These are phyloP conservation scores for Sesamia inferens DNA, from an alignment of 2,888 invertebrate species.

Conservation along the genomic window DNA sequence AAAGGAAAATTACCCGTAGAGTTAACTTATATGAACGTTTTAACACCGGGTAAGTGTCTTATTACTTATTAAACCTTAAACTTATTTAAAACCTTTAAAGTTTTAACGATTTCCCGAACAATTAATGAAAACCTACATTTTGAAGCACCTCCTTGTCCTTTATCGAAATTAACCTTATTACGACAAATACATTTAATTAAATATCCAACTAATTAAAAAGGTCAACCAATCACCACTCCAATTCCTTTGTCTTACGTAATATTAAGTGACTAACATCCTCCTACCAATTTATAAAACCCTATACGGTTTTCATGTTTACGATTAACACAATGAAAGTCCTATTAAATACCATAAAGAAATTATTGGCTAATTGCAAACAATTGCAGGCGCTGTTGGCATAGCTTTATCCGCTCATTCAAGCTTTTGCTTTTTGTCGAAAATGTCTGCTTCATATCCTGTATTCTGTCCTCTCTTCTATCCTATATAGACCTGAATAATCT, in stretches of 20 bases:
- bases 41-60: constrained; percentile 81
- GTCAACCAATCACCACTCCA: constrained; percentile 26
- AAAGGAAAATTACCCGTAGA: constrained; percentile 76
- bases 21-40: constrained; percentile 84
- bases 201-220: constrained; percentile 42
- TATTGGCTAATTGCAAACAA: not conserved
- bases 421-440: not conserved
- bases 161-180: constrained; percentile 9
- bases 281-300: constrained; percentile 2
- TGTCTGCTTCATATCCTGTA: not conserved
- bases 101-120: constrained; percentile 30
- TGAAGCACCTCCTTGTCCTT: not conserved
- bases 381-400: not conserved
- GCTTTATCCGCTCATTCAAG: not conserved
- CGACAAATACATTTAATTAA: constrained; percentile 32
- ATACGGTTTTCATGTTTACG: not conserved
- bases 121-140: not conserved
- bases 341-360: not conserved
- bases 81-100: not conserved
- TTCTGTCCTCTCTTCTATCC: not conserved
- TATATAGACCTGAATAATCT: not conserved
- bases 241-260: constrained; percentile 26
- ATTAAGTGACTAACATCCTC: constrained; percentile 15
- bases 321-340: not conserved
- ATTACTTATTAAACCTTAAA: not conserved